Evolutionary conservation across 2,797 vertebrate genomes (phyloP), one percentile per base, ranked within the genome.

Genomic region (Pachyuromys duprasi): DNA sequence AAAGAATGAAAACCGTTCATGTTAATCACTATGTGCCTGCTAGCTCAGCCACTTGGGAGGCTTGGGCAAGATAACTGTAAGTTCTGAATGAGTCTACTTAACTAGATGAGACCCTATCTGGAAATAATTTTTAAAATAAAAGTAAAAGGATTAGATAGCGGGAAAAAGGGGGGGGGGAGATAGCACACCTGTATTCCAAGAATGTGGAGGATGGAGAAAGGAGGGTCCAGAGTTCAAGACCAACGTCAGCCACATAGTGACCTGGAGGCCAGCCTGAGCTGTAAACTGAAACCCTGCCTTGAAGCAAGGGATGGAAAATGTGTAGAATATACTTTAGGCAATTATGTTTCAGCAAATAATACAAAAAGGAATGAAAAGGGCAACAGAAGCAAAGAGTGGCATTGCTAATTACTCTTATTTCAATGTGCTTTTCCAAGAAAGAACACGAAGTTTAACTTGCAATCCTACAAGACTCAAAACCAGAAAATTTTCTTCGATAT

Each of bases 381-480:
- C 49, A 90, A 79, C 4, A 94, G 65, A 91, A 81, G 83, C 42
- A 91, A 33, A 33, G 2, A 55, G 31, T 31, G 8, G 26, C 24
- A 45, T 65, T 65, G 31, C 28, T 63, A 4, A 82, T 63, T 92
- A 75, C 31, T 90, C 76, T 76, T 76, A 75, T 39, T 90, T 86
- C 57, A 93, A 5, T 22, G 12, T 20, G 0, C 8, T 36, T 11
- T 55, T 83, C 57, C 92, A 39, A 93, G 92, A 72, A 89, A 69
- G 72, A 57, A 63, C 5, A 18, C 42, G 26, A 70, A 63, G 84
- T 92, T 94, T 91, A 78, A 86, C 72, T 74, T 90, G n/a, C 63
- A 55, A 67, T 53, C 86, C 74, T 76, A 79, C n/a, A 65, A 86
- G 42, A 91, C 94, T 86, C 26, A 91, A 76, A 93, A 72, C 63